Base-by-base conservation (phyloP, 2,113 vertebrate genomes). In the Regulus satrapa region DNA sequence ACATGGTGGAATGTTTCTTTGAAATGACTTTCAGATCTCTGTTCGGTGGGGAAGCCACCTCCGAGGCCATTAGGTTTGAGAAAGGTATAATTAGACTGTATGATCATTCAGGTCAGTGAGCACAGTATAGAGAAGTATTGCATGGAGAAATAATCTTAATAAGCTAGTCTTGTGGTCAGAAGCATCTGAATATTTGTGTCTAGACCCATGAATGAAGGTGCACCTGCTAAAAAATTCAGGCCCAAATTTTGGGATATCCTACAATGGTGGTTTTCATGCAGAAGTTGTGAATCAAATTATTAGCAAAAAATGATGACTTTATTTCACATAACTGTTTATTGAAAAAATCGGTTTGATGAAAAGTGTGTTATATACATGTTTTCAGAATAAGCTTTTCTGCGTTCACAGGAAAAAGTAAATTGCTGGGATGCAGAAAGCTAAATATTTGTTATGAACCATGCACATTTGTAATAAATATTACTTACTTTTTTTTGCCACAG, bases 21-120 rank as follows among this genome's bases (percentile, higher is more conserved):
- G 25, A 72, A 84, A 72, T 72, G 2, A 45, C 52, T 67, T 92
- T 86, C 45, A 41, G 62, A 64, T 74, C 68, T 78, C 43, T 24
- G 18, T 66, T 82, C n/a, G 21, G n/a, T 59, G 23, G 43, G 46
- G 48, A 91, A 55, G 78, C 41, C 74, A 71, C 58, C 19, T 89
- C 40, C 24, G 77, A 87, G 76, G 34, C 52, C n/a, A 17, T 79
- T 36, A 29, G 16, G 8, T 71, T 89, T 93, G 55, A 66, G 82
- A 55, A 79, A 68, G 62, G 55, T 93, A 12, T 92, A 87, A 91
- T 93, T 96, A 95, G 71, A 15, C 34, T 85, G 21, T 0, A 1
- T 64, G 56, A 72, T 91, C n/a, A 68, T 85, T 81, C 73, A 89
- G 84, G 81, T 94, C 92, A 75, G 24, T 79, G 74, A 94, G 74